A percentile compares a stretch with the other conserved stretches of the same genome.
These are phyloP conservation scores for Ophthalmolycus amberensis DNA, from an alignment of 2,113 vertebrate genomes.

Conservation along the genomic window DNA sequence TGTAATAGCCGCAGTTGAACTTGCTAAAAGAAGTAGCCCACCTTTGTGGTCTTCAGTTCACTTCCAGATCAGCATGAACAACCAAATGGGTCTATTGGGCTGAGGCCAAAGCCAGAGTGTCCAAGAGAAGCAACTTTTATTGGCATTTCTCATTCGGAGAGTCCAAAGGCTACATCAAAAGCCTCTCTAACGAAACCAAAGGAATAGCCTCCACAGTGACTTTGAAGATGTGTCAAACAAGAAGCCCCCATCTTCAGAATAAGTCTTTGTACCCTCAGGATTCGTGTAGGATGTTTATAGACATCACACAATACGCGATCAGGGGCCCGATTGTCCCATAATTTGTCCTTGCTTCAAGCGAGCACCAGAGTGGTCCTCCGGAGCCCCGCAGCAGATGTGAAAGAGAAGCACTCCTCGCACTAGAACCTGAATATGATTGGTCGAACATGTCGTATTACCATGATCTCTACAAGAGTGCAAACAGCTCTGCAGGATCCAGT, in stretches of 20 bases:
- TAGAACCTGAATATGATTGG: not conserved
- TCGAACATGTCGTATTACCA: not conserved
- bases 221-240: constrained; percentile 11
- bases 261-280: constrained; percentile 2
- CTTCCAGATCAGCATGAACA: not conserved
- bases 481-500: not conserved
- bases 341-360: not conserved
- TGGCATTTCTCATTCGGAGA: not conserved
- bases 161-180: not conserved
- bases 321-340: not conserved
- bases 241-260: constrained; percentile 2
- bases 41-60: not conserved
- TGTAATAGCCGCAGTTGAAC: not conserved
- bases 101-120: not conserved
- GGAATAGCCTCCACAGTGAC: not conserved
- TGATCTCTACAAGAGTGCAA: not conserved
- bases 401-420: not conserved
- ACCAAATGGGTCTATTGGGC: not conserved
- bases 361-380: not conserved
- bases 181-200: not conserved
- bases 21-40: not conserved
- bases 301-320: not conserved
- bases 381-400: not conserved
- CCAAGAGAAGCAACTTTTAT: not conserved
- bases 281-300: not conserved